These are phyloP conservation scores for Drosophila watanabei DNA, from an alignment of 1,140 invertebrate species.

Conservation along the genomic window DNA sequence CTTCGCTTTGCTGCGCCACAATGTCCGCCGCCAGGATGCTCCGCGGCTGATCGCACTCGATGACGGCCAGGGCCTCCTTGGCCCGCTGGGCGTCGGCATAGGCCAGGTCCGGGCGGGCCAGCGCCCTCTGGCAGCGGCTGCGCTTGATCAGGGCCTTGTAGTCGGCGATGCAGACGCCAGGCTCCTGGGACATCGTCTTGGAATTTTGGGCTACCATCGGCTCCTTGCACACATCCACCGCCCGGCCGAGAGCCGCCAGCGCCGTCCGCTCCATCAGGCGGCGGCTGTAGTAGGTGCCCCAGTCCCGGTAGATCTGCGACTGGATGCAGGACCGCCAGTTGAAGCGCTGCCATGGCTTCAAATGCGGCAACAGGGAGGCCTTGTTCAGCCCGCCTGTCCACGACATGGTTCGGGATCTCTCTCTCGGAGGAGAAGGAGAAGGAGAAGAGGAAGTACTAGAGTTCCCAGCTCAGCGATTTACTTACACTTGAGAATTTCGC, in stretches of 20 bases:
- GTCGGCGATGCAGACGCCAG: background rate
- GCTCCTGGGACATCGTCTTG: rapidly evolving
- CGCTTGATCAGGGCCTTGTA: conserved; percentile 9
- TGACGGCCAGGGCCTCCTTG: background rate
- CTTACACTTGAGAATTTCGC: conserved; percentile 2
- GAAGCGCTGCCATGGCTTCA: conserved; percentile 60
- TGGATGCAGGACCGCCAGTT: conserved; percentile 45
- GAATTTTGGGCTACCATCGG: background rate
- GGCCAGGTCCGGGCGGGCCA: conserved; percentile 40
- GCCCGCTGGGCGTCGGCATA: conserved; percentile 27
- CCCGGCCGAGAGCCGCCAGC: conserved; percentile 4
- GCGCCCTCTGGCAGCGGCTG: conserved; percentile 5
- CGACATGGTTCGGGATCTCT: conserved; percentile 2
- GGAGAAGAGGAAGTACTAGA: background rate
- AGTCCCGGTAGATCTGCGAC: conserved; percentile 44
- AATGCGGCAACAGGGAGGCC: conserved; percentile 5
- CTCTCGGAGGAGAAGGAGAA: background rate
- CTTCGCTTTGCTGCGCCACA: conserved; percentile 28
- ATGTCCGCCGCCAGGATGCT: background rate
- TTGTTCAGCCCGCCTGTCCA: conserved; percentile 15
- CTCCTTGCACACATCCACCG: conserved; percentile 25
- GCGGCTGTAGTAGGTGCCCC: conserved; percentile 46
- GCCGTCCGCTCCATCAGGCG: conserved; percentile 26
- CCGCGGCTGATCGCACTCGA: no score
- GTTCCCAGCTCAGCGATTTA: background rate